Percentiles rank a stretch among this genome's conserved stretches.
These are phyloP conservation scores for Labeo rohita DNA, from an alignment of 2,113 vertebrate species.

Conservation along the genomic window DNA sequence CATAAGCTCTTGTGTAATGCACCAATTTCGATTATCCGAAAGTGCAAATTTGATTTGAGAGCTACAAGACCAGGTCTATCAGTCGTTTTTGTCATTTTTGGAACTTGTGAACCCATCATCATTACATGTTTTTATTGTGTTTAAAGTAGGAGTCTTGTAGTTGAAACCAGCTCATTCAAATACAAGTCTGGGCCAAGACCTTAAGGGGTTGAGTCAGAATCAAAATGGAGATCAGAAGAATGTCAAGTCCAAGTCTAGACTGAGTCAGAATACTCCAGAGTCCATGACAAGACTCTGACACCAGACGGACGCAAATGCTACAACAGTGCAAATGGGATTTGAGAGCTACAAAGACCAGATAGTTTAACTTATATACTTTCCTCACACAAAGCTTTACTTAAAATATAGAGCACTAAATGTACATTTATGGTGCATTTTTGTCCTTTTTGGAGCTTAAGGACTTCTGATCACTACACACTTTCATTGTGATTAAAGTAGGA, in stretches of 20 bases:
- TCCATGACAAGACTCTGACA: background rate
- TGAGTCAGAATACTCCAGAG: background rate
- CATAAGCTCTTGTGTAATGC: too few species aligned
- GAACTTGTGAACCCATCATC: too few species aligned
- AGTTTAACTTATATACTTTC: background rate
- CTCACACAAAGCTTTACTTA: too few species aligned
- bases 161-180: too few species aligned
- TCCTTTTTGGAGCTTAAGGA: too few species aligned
- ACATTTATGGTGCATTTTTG: too few species aligned
- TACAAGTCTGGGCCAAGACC: too few species aligned
- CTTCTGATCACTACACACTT: background rate
- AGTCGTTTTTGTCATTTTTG: background rate
- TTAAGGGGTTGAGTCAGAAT: background rate
- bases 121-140: too few species aligned
- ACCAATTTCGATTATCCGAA: too few species aligned
- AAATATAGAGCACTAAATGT: too few species aligned
- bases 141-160: too few species aligned
- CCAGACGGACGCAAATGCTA: background rate
- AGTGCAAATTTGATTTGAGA: background rate
- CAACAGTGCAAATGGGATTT: background rate
- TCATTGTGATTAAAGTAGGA: background rate
- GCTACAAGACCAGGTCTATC: background rate
- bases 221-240: background rate
- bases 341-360: background rate
- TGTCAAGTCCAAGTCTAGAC: background rate